Percentiles rank a stretch among this genome's conserved stretches.
Conservation (phyloP, 2,888 invertebrate species). For the Eurytoma californica region DNA sequence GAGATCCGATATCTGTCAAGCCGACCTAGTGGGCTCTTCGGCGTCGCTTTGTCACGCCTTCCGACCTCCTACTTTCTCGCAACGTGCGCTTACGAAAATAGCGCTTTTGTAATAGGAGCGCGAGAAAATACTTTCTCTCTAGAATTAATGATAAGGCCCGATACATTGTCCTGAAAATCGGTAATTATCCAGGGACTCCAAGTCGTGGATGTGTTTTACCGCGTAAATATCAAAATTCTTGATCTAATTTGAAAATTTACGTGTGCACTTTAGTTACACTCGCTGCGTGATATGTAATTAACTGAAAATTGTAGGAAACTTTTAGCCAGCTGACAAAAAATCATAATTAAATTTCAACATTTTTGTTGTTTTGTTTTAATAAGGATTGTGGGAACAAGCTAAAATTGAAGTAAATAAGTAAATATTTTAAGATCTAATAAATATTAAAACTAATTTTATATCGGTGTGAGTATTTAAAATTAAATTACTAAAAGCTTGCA, state of each 20-base stretch:
- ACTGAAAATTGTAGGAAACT: conserved; percentile 16
- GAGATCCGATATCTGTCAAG: conserved; percentile 59
- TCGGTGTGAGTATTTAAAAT: too few species aligned
- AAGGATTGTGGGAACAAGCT: too few species aligned
- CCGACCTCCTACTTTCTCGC: conserved; percentile 53
- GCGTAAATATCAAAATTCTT: conserved; percentile 29
- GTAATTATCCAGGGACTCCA: background rate
- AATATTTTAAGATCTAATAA: too few species aligned
- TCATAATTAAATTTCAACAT: too few species aligned
- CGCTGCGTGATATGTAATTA: conserved; percentile 3
- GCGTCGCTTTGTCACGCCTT: conserved; percentile 53
- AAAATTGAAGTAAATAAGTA: too few species aligned
- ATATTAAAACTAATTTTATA: too few species aligned
- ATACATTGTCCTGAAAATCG: too few species aligned
- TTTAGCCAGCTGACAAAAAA: too few species aligned
- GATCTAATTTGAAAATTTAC: conserved; percentile 47
- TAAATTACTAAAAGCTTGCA: too few species aligned
- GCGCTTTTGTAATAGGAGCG: background rate
- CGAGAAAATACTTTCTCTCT: conserved; percentile 40
- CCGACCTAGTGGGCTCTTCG: conserved; percentile 55
- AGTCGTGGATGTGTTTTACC: conserved; percentile 19
- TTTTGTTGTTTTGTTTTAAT: too few species aligned
- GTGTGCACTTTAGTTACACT: conserved; percentile 1
- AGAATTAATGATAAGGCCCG: conserved; percentile 48
- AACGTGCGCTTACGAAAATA: conserved; percentile 4